Evolutionary conservation across 2,888 invertebrate species (phyloP), one percentile per base, ranked within the genome.

Genomic region (Parnassius mnemosyne): DNA sequence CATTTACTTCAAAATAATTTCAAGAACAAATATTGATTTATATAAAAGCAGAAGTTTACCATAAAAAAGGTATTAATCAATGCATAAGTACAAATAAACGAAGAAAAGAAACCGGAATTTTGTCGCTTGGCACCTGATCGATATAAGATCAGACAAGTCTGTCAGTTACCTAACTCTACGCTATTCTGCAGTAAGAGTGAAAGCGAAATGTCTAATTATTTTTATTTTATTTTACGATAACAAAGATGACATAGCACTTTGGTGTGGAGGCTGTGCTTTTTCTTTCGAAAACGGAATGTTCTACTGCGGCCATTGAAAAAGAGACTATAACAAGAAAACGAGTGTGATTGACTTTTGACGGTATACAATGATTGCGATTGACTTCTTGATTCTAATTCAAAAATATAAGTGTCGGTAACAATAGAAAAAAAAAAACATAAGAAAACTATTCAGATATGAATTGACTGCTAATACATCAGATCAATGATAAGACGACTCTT

Each of bases 141-240:
- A 85, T 83, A 83, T 83, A 76, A 78, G 77, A 81, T 74, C 73
- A 72, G 81, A 80, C 83, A 75, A 70, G 78, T 81, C 80, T 76
- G 72, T 77, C 77, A 77, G 84, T 87, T 89, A 87, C 76, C 84
- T 85, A 86, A 88, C 80, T 80, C 78, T 79, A 83, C 80, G 81
- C 84, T 79, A 78, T 77, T 65, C 69, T 78, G 71, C 80, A 76
- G 77, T 75, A 75, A 67, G 75, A 85, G 89, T 87, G 90, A 90
- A 89, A 90, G 90, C 83, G 84, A 88, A 87, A 80, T 82, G 79
- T 85, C 79, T 86, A 85, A 85, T 89, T 85, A 84, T 84, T 20
- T 82, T 84, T 79, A n/a, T 81, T 83, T 78, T 77, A 79, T 76
- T 75, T 73, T 76, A 69, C 75, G 73, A 79, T 81, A 82, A 77